phyloP scores from a whole-genome alignment of 30 jellyfish, hydroid and myxozoan genomes.

The Aurelia coerulea region DNA sequence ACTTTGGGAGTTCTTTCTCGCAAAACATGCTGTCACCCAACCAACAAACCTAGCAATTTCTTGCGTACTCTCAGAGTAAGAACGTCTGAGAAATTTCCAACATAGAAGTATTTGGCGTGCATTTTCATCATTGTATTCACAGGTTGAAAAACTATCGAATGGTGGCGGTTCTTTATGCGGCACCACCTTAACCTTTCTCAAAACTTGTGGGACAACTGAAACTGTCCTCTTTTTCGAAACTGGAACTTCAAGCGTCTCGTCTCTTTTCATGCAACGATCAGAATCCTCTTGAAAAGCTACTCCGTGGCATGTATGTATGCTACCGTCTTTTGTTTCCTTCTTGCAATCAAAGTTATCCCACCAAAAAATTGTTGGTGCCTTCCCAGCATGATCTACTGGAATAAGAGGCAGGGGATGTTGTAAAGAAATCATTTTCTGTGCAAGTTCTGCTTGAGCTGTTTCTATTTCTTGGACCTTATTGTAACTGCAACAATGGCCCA shows the following conservation, averaged over 20 bases:
- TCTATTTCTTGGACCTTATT: conserved; percentile 32
- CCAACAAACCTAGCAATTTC: conserved; percentile 21
- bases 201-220: neutral
- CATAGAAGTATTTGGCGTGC: neutral
- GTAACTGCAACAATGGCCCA: conserved; percentile 31
- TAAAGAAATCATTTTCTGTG: conserved; percentile 22
- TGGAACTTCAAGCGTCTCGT: conserved; percentile 14
- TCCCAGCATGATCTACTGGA: conserved; percentile 17
- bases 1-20: neutral
- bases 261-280: neutral
- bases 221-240: neutral
- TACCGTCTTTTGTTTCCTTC: conserved; percentile 27
- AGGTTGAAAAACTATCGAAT: conserved; percentile 2
- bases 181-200: neutral
- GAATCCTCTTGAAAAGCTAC: conserved; percentile 41
- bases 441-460: conserved; percentile 51
- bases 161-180: conserved; percentile 32
- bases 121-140: neutral
- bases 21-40: conserved; percentile 14
- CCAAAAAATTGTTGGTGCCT: conserved; percentile 42
- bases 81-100: conserved; percentile 6
- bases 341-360: conserved; percentile 43
- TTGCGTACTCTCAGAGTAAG: neutral
- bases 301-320: conserved; percentile 41
- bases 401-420: conserved; percentile 30